A percentile compares a stretch with the other conserved stretches of the same genome.
phyloP scores from a whole-genome alignment of 1,140 invertebrate species.

The Drosophila trapezifrons region DNA sequence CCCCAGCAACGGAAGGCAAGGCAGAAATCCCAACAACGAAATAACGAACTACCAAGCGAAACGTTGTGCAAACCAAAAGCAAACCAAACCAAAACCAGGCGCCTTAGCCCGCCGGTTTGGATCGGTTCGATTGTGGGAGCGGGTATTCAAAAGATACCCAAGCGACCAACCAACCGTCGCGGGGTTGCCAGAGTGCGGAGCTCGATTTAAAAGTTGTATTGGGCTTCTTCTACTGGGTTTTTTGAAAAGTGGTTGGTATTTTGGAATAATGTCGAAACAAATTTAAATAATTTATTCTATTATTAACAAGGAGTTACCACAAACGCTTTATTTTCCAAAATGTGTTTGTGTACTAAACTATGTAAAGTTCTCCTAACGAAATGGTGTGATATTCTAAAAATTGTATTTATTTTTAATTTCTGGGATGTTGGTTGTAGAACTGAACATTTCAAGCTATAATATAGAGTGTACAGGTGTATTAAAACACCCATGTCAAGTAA shows the following conservation, averaged over 20 bases:
- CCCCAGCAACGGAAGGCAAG: constrained; percentile 25
- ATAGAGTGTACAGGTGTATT: no score
- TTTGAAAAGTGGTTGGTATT: background rate
- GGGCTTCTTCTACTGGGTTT: background rate
- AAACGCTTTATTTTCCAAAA: no score
- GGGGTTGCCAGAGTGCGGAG: constrained; percentile 49
- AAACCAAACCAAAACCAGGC: constrained; percentile 55
- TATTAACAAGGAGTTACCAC: no score
- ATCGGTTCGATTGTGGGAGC: constrained; percentile 62
- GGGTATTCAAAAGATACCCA: constrained; percentile 49
- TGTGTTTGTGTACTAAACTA: no score
- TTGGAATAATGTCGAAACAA: no score
- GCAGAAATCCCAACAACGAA: constrained; percentile 48
- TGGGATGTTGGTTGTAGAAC: no score
- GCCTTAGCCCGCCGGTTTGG: constrained; percentile 40
- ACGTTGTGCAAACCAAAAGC: constrained; percentile 71
- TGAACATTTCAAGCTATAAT: no score
- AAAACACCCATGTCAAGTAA: no score
- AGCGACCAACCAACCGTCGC: constrained; percentile 24
- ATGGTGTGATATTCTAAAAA: no score
- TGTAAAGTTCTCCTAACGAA: no score
- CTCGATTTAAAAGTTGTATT: constrained; percentile 47
- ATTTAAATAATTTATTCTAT: no score
- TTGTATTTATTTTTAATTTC: no score
- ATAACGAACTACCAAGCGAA: constrained; percentile 51